phyloP scores from a whole-genome alignment of 2,888 invertebrate genomes.

The Glyphotaelius pellucidus region DNA sequence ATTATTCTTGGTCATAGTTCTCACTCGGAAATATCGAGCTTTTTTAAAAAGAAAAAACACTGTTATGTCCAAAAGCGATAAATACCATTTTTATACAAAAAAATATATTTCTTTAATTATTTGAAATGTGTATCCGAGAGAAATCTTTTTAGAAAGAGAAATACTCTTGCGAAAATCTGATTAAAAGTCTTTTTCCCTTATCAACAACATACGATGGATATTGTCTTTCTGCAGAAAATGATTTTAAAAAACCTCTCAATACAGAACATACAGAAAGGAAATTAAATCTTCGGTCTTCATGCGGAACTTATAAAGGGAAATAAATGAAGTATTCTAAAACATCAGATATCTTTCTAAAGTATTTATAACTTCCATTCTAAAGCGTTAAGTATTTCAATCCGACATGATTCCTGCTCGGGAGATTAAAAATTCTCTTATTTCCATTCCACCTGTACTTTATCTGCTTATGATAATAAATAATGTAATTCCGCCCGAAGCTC shows the following conservation, averaged over 20 bases:
- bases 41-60: no score
- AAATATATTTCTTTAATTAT: no score
- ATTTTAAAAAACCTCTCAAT: background rate
- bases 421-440: conserved; percentile 25
- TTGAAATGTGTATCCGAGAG: no score
- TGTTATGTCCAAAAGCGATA: no score
- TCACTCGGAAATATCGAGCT: no score
- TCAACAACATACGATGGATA: background rate
- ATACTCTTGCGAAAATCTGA: background rate
- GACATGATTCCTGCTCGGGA: background rate
- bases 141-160: no score
- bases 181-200: background rate
- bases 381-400: background rate
- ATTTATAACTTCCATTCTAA: background rate
- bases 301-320: background rate
- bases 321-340: background rate
- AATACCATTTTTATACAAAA: no score
- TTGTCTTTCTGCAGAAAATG: background rate
- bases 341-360: background rate
- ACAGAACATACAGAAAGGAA: background rate
- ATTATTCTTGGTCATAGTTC: no score
- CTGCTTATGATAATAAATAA: conserved; percentile 48
- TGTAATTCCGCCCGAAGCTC: conserved; percentile 23
- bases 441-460: conserved; percentile 25
- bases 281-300: no score